These are phyloP conservation scores for Podocnemis expansa DNA, from an alignment of 2,113 vertebrate genomes.

Conservation along the genomic window DNA sequence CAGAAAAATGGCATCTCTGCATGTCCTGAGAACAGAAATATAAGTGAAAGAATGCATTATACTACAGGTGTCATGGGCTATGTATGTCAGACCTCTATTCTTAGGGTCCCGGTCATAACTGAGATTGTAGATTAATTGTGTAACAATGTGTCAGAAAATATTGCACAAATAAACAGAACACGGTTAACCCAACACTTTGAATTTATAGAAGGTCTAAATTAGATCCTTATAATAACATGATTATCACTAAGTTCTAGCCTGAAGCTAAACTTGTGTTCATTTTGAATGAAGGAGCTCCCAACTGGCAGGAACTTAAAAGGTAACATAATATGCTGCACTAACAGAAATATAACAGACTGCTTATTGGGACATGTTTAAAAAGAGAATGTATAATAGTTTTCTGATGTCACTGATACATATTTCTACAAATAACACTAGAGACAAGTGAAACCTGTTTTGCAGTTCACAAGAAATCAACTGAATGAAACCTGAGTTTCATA, in stretches of 20 bases:
- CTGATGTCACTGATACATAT: constrained; percentile 78
- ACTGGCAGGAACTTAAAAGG: constrained; percentile 84
- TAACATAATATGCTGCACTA: constrained; percentile 73
- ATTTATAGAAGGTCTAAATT: constrained; percentile 79
- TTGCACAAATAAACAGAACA: constrained; percentile 84
- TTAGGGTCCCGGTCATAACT: constrained; percentile 60
- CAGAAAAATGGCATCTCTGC: constrained; percentile 8
- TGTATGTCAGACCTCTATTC: constrained; percentile 59
- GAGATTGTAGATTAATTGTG: constrained; percentile 78
- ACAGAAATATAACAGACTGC: constrained; percentile 84
- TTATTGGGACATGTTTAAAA: constrained; percentile 73
- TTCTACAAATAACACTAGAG: constrained; percentile 75
- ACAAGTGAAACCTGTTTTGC: constrained; percentile 84
- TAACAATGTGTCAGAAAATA: constrained; percentile 87
- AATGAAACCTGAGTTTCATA: constrained; percentile 79
- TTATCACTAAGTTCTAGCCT: constrained; percentile 66
- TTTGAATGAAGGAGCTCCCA: constrained; percentile 71
- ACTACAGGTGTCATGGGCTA: constrained; percentile 40
- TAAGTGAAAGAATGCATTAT: constrained; percentile 54
- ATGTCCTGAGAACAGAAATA: neutral
- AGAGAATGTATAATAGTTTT: constrained; percentile 77
- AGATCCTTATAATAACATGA: constrained; percentile 80
- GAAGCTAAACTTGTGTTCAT: constrained; percentile 74
- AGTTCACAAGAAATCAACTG: constrained; percentile 79
- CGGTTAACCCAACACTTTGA: constrained; percentile 76